Evolutionary conservation across 1,140 invertebrate genomes (phyloP), one percentile per base, ranked within the genome.

Genomic region (Pseudomyrmex dendroicus): DNA sequence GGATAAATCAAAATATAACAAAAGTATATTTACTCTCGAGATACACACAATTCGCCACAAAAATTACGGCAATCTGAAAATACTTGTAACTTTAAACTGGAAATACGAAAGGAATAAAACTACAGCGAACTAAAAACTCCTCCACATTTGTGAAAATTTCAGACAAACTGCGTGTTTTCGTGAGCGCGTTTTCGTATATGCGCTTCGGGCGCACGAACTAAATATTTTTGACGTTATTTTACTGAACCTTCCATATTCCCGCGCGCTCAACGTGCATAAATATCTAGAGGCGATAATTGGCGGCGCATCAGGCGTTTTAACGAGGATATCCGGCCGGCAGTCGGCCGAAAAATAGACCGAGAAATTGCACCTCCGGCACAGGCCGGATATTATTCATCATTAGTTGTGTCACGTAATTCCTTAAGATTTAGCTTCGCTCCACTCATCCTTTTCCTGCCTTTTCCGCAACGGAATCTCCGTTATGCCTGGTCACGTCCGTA

Each of bases 401-500:
- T 80, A 80, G 67, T 72, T 70, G 54, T 25, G 46, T 70, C 84
- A 62, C 82, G 59, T 76, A 85, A 85, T 84, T 85, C n/a, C 82
- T 80, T 80, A 70, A 59, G 66, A 80, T 72, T 80, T 80, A 80
- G 76, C 54, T 80, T 80, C 13, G 76, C 57, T 22, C 44, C 44
- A 12, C 20, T 68, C 63, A 46, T 50, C 62, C 17, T 13, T 17
- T 50, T 48, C 8, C 13, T 20, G 20, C 44, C 61, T 54, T 48
- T 61, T 70, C 52, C 61, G 44, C 52, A 70, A 61, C 35, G 61
- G 48, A 83, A 67, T 87, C 70, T 62, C 22, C 86, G 61, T 73
- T 86, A 87, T 88, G 83, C 83, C 8, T 35, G 86, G 86, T 88
- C 86, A 87, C 82, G 86, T 85, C 52, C 70, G 67, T 13, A 70